Conservation (phyloP, 2,113 vertebrate genomes). For the Varanus komodoensis region DNA sequence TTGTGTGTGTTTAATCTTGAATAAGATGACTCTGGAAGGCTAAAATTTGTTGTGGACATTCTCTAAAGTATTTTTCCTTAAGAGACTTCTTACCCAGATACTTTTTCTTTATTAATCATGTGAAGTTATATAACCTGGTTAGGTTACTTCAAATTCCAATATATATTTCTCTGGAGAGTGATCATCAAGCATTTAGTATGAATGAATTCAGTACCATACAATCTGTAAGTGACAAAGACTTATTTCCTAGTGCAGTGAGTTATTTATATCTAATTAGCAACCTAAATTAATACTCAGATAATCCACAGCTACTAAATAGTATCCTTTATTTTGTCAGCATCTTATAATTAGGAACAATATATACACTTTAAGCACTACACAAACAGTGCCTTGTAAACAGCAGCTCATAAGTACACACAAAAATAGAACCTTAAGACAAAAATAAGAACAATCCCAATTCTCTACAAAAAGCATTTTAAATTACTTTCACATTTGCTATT, state of each 20-base stretch:
- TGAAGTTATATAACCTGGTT: no score
- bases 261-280: not conserved
- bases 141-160: no score
- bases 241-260: not conserved
- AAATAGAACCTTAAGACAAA: constrained; percentile 20
- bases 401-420: constrained; percentile 37
- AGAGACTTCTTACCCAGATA: no score
- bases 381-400: constrained; percentile 26
- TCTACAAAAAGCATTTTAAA: constrained; percentile 14
- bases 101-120: no score
- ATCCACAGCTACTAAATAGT: constrained; percentile 12
- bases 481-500: constrained; percentile 33
- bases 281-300: constrained; percentile 26
- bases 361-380: constrained; percentile 50
- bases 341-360: constrained; percentile 51
- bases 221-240: not conserved
- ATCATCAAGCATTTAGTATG: not conserved
- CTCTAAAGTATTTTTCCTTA: no score
- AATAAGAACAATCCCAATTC: not conserved
- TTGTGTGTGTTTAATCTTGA: no score
- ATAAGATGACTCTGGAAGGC: no score
- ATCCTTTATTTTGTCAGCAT: constrained; percentile 69
- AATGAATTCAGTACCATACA: no score
- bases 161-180: no score
- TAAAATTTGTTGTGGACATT: no score